phyloP scores from a whole-genome alignment of 2,113 vertebrate species.

The Poecilia latipinna region DNA sequence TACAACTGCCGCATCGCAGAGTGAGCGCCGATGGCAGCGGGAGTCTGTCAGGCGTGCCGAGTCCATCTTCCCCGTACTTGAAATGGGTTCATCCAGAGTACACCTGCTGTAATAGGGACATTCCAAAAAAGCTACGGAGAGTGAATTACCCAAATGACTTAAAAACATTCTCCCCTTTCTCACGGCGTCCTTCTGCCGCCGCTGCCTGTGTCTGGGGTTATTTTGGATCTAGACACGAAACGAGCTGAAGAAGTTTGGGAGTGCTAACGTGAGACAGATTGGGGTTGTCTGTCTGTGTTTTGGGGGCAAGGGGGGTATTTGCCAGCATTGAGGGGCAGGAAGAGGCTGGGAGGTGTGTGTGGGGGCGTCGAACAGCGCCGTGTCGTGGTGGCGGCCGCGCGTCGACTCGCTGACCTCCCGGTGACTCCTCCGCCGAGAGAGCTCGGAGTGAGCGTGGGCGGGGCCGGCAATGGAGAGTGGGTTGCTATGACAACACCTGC shows the following conservation, averaged over 20 bases:
- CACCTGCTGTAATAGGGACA: conserved; percentile 81
- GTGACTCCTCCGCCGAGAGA: conserved; percentile 77
- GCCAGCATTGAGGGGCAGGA: too few relatives aligned
- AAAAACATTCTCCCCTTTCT: conserved; percentile 65
- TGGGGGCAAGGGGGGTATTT: neutral
- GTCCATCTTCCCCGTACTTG: conserved; percentile 75
- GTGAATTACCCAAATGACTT: conserved; percentile 75
- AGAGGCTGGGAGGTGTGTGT: too few relatives aligned
- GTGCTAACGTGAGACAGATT: neutral
- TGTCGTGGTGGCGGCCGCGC: conserved; percentile 51
- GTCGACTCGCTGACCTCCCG: conserved; percentile 79
- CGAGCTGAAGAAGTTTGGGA: neutral
- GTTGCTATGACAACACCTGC: conserved; percentile 84
- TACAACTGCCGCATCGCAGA: conserved; percentile 91
- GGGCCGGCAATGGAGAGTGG: conserved; percentile 58
- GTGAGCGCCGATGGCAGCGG: conserved; percentile 78
- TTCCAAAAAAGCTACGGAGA: conserved; percentile 63
- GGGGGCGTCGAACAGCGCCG: conserved; percentile 66
- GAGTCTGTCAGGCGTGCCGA: conserved; percentile 76
- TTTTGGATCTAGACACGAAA: conserved; percentile 8
- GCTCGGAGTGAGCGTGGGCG: conserved; percentile 54
- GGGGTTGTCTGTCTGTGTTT: neutral
- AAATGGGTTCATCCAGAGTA: conserved; percentile 92
- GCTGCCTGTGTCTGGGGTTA: conserved; percentile 35
- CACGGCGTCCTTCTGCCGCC: conserved; percentile 55